A percentile compares a stretch with the other conserved stretches of the same genome.
These are phyloP conservation scores for Zosterops borbonicus DNA, from an alignment of 2,113 vertebrate species.

Conservation along the genomic window DNA sequence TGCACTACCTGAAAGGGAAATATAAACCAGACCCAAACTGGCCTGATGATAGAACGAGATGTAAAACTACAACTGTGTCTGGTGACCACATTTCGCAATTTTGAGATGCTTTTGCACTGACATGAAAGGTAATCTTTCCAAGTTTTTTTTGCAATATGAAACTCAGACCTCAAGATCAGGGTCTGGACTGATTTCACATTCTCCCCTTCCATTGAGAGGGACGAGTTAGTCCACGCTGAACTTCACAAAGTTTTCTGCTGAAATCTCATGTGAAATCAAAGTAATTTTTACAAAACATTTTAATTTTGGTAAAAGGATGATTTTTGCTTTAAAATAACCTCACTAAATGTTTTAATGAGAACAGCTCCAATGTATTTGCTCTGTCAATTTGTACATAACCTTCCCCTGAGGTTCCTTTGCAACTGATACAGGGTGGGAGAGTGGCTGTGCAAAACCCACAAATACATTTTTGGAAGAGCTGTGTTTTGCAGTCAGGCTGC, in stretches of 20 bases:
- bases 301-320: background rate
- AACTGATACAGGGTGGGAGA: background rate
- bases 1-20: conserved; percentile 49
- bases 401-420: background rate
- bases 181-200: background rate
- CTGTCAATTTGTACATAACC: background rate
- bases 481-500: background rate
- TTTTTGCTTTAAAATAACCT: background rate
- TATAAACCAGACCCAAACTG: conserved; percentile 16
- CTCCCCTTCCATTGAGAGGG: background rate
- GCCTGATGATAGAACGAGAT: background rate
- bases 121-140: conserved; percentile 38
- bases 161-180: background rate
- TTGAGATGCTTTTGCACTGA: conserved; percentile 38
- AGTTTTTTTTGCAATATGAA: conserved; percentile 25
- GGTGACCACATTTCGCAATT: conserved; percentile 50
- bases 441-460: background rate
- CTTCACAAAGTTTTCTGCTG: background rate
- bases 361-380: background rate
- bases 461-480: background rate
- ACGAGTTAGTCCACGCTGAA: background rate
- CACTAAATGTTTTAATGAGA: background rate
- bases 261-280: background rate
- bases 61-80: conserved; percentile 1
- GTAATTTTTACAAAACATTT: background rate